Evolutionary conservation across 2,888 invertebrate genomes (phyloP).

Genomic region (Limenitis camilla): DNA sequence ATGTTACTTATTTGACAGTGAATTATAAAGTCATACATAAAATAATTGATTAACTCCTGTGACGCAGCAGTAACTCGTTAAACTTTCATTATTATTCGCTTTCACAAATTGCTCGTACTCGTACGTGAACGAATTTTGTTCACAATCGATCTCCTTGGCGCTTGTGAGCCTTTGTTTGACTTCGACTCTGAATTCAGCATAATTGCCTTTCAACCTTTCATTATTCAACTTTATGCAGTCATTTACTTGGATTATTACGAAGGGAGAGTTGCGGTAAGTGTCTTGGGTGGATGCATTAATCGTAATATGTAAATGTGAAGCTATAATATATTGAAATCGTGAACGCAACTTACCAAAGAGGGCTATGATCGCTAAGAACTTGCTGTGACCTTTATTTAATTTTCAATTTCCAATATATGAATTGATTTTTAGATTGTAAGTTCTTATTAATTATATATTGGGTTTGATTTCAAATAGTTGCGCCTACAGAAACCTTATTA

Average conservation of each 20-base stretch:
- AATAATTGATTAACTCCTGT: slow-evolving; percentile 63
- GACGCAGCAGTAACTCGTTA: slow-evolving; percentile 59
- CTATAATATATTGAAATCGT: slow-evolving; percentile 69
- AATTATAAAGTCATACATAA: slow-evolving; percentile 33
- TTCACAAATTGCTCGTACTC: slow-evolving; percentile 68
- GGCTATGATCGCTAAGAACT: slow-evolving; percentile 23
- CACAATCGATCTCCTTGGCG: slow-evolving; percentile 65
- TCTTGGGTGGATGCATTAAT: slow-evolving; percentile 73
- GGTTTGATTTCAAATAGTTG: background rate
- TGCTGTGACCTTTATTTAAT: background rate
- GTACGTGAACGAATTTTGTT: slow-evolving; percentile 69
- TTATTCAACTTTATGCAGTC: slow-evolving; percentile 74
- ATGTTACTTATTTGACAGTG: slow-evolving; percentile 37
- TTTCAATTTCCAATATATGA: background rate
- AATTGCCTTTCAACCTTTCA: slow-evolving; percentile 74
- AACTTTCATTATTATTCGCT: slow-evolving; percentile 70
- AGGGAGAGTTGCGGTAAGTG: slow-evolving; percentile 67
- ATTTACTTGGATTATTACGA: slow-evolving; percentile 72
- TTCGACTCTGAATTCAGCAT: slow-evolving; percentile 71
- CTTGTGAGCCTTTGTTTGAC: slow-evolving; percentile 69
- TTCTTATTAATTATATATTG: background rate
- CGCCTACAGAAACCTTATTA: too few relatives aligned
- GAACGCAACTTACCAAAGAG: slow-evolving; percentile 47
- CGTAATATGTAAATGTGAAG: slow-evolving; percentile 69
- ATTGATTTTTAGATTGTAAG: background rate